Conservation (phyloP, 2,113 vertebrate genomes). For the Benitochromis conjunctus region DNA sequence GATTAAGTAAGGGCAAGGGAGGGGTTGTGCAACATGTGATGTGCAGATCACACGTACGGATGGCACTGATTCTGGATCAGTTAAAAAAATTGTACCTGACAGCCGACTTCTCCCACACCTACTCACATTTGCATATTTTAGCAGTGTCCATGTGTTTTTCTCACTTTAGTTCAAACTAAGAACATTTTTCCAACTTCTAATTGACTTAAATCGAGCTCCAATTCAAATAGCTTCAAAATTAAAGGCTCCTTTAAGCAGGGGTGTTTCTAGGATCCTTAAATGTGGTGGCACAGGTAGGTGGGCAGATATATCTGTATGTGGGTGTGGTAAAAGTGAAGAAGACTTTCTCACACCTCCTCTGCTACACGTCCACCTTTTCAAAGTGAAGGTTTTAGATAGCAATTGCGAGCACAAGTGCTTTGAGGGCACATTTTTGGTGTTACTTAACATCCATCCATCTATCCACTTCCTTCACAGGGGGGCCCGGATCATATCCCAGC, state of each 20-base stretch:
- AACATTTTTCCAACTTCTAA: not conserved
- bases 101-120: not conserved
- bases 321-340: not conserved
- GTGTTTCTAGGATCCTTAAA: not conserved
- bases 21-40: conserved; percentile 16
- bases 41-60: conserved; percentile 17
- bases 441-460: rapidly evolving
- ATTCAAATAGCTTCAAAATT: not conserved
- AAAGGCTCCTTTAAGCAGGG: not conserved
- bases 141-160: not conserved
- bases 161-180: not conserved
- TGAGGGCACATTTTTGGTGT: not conserved
- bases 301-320: not conserved
- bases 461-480: not conserved
- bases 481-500: not conserved
- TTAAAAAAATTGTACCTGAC: conserved; percentile 3
- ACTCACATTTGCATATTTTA: not conserved
- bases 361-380: not conserved
- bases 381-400: not conserved
- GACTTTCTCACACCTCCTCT: not conserved
- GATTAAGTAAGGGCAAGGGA: conserved; percentile 1
- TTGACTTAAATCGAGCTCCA: not conserved
- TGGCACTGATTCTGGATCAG: not conserved
- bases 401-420: not conserved
- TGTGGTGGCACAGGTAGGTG: not conserved